These are phyloP conservation scores for Falco columbarius DNA, from an alignment of 2,797 vertebrate genomes.

Conservation along the genomic window DNA sequence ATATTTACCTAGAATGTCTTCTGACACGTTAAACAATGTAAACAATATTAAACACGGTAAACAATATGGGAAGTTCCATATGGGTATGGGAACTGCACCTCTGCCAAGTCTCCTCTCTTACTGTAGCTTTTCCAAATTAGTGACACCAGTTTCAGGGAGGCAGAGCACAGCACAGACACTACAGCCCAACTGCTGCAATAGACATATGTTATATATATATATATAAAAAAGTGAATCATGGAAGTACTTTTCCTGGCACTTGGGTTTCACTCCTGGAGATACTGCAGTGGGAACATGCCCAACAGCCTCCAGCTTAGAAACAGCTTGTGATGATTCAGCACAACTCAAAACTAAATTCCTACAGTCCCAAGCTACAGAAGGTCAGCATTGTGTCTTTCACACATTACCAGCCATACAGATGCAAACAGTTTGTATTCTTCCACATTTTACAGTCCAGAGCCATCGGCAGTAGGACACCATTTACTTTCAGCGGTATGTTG, in stretches of 20 bases:
- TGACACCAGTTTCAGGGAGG: not conserved
- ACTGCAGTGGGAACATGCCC: not conserved
- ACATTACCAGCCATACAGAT: not conserved
- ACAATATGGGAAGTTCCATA: not conserved
- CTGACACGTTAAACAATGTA: not conserved
- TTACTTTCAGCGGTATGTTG: not conserved
- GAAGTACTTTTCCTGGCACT: not conserved
- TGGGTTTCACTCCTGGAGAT: not conserved
- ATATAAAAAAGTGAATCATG: not conserved
- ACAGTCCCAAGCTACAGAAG: not conserved
- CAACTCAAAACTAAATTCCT: not conserved
- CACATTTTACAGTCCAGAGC: not conserved
- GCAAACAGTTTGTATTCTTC: not conserved
- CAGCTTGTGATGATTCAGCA: not conserved
- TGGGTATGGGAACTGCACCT: not conserved
- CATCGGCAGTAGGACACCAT: not conserved
- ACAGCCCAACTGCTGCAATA: not conserved
- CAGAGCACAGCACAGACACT: not conserved
- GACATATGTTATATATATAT: too few species aligned
- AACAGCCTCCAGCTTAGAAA: not conserved
- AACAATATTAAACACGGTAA: not conserved
- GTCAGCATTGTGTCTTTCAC: not conserved
- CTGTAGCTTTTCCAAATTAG: not conserved
- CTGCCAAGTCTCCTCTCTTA: not conserved
- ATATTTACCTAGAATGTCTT: not conserved